Percentiles rank a stretch among this genome's conserved stretches.
Conservation (phyloP, 2,113 vertebrate genomes). For the Colaptes auratus region DNA sequence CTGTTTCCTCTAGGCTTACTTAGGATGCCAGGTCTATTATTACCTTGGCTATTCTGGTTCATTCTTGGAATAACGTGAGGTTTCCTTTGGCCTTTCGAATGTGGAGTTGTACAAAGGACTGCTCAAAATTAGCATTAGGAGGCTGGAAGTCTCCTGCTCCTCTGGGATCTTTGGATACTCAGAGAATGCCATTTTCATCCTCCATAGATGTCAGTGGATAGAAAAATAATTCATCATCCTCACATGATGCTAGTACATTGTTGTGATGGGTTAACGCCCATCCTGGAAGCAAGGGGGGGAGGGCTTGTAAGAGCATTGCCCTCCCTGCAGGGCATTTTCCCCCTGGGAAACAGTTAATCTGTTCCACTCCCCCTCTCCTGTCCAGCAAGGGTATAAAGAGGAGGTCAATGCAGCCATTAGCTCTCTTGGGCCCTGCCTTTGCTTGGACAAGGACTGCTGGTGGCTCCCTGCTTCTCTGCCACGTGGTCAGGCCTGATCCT, state of each 20-base stretch:
- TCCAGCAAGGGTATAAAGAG: too few species aligned
- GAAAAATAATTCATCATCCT: background rate
- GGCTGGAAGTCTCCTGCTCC: background rate
- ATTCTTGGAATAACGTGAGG: background rate
- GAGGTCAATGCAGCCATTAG: too few species aligned
- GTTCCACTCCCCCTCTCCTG: too few species aligned
- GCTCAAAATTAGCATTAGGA: background rate
- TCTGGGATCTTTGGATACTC: background rate
- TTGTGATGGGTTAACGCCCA: too few species aligned
- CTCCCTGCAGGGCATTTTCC: too few species aligned
- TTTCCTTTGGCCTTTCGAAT: background rate
- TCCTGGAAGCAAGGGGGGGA: too few species aligned
- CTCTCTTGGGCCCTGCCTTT: too few species aligned
- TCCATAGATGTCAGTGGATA: background rate
- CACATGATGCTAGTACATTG: background rate
- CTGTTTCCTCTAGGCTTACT: background rate
- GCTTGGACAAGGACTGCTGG: too few species aligned
- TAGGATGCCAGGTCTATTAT: background rate
- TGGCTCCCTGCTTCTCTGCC: too few species aligned
- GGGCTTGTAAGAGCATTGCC: too few species aligned
- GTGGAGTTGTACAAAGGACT: background rate
- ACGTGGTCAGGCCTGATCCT: too few species aligned
- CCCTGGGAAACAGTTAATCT: too few species aligned
- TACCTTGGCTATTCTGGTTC: background rate
- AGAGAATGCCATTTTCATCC: slow-evolving; percentile 6